Percentiles rank a stretch among this genome's conserved stretches.
Conservation (phyloP, 2,888 invertebrate species). For the Reticulitermes lucifugus region DNA sequence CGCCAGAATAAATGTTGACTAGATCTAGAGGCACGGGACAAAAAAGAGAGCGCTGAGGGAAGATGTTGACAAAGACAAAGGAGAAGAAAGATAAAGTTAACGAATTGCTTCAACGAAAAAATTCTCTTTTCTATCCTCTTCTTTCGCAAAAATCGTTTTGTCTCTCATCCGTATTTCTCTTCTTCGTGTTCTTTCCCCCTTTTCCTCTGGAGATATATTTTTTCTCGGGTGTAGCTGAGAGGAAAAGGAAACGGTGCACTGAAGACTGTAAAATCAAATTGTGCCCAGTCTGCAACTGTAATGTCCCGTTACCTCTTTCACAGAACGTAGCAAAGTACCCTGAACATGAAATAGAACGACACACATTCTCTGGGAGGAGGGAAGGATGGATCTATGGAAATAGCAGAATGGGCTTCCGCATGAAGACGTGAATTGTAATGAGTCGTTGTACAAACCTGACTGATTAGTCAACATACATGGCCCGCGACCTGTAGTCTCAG, state of each 20-base stretch:
- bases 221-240: not conserved
- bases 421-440: too few relatives aligned
- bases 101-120: slow-evolving; percentile 8
- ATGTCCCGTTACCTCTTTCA: not conserved
- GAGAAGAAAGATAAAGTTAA: slow-evolving; percentile 2
- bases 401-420: too few relatives aligned
- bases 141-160: not conserved
- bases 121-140: not conserved
- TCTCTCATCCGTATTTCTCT: not conserved
- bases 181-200: not conserved
- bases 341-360: too few relatives aligned
- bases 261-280: not conserved
- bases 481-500: too few relatives aligned
- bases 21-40: not conserved
- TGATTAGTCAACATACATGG: too few relatives aligned
- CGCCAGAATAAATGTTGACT: slow-evolving; percentile 16
- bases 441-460: too few relatives aligned
- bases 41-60: not conserved
- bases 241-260: not conserved
- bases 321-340: too few relatives aligned
- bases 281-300: not conserved
- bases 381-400: too few relatives aligned
- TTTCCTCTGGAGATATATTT: not conserved
- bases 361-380: too few relatives aligned
- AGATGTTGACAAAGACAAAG: slow-evolving; percentile 6